These are phyloP conservation scores for Condylostylus longicornis DNA, from an alignment of 1,140 invertebrate genomes.

Conservation along the genomic window DNA sequence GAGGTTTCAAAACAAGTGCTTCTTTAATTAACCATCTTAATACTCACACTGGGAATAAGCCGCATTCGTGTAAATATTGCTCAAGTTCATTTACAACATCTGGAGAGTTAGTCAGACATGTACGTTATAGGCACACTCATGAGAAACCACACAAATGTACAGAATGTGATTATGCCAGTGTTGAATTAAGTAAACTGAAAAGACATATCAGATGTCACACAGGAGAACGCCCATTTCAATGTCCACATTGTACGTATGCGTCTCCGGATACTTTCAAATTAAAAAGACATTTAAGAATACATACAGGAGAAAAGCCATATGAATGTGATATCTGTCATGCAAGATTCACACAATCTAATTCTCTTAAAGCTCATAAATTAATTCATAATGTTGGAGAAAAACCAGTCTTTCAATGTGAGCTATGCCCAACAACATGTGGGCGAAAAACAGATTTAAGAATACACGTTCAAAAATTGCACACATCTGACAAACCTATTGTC, in stretches of 20 bases:
- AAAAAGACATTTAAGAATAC: conserved; percentile 86
- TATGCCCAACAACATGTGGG: conserved; percentile 92
- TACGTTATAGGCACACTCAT: conserved; percentile 82
- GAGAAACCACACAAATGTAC: conserved; percentile 91
- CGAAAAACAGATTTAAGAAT: conserved; percentile 92
- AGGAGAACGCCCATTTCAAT: conserved; percentile 53
- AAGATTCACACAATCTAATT: conserved; percentile 92
- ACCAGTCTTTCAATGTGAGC: conserved; percentile 85
- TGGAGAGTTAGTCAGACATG: conserved; percentile 84
- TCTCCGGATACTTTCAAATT: conserved; percentile 96
- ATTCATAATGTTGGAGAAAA: conserved; percentile 89
- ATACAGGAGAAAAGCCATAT: conserved; percentile 70
- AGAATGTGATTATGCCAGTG: conserved; percentile 89
- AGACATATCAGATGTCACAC: conserved; percentile 89
- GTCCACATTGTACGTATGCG: conserved; percentile 92
- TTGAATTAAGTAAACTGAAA: conserved; percentile 84
- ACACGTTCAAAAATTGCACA: conserved; percentile 92
- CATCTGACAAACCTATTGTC: conserved; percentile 76
- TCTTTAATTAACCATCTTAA: conserved; percentile 92
- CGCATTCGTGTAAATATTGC: conserved; percentile 87
- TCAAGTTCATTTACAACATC: conserved; percentile 89
- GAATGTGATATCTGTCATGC: conserved; percentile 85
- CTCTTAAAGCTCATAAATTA: conserved; percentile 82
- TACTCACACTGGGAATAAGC: conserved; percentile 90
- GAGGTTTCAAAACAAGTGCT: conserved; percentile 87